Conservation (phyloP, 1,140 invertebrate genomes). For the Ceratitis capitata region DNA sequence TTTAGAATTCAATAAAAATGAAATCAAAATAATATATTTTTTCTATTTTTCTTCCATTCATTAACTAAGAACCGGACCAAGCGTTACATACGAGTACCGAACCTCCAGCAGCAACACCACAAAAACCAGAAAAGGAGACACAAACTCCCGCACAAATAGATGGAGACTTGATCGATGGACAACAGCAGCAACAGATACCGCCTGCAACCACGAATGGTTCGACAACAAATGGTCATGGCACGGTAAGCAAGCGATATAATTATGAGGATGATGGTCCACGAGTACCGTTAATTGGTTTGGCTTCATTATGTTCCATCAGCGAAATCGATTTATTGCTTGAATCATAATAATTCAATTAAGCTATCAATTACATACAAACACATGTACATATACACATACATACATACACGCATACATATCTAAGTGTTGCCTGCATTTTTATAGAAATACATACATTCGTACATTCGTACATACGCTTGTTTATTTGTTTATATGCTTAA, state of each 20-base stretch:
- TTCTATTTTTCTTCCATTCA: not conserved
- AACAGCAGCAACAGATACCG: not conserved
- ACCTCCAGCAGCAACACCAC: not conserved
- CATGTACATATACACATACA: not conserved
- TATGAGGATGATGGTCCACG: not conserved
- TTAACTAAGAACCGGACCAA: not conserved
- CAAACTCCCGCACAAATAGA: slow-evolving; percentile 4
- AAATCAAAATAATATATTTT: too few species aligned
- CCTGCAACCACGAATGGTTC: not conserved
- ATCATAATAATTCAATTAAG: not conserved
- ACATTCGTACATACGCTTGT: not conserved
- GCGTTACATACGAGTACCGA: not conserved
- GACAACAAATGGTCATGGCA: slow-evolving; percentile 6
- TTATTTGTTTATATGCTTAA: not conserved
- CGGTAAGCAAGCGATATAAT: slow-evolving; percentile 17
- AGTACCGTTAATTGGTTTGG: not conserved
- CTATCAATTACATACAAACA: not conserved
- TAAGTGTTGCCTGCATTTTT: too few species aligned
- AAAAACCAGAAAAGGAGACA: not conserved
- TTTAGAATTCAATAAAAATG: too few species aligned
- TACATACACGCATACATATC: not conserved
- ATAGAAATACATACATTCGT: too few species aligned
- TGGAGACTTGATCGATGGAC: not conserved
- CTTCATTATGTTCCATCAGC: not conserved
- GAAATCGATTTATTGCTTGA: slow-evolving; percentile 31